These are phyloP conservation scores for Corvus hawaiiensis DNA, from an alignment of 2,113 vertebrate species.

Conservation along the genomic window DNA sequence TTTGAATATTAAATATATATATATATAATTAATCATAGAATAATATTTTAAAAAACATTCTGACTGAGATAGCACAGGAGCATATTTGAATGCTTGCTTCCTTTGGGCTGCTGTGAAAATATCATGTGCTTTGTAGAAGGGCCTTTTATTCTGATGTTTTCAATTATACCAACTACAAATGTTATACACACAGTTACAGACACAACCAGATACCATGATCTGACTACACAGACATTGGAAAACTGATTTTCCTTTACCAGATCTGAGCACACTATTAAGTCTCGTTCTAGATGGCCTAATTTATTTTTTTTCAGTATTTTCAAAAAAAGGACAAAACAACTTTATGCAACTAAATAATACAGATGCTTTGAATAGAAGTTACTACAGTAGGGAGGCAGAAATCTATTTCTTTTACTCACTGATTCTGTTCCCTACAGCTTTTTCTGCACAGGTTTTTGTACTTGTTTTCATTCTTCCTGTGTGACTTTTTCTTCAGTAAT, in stretches of 20 bases:
- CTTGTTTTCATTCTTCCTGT: not conserved
- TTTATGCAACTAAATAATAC: not conserved
- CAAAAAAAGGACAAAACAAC: not conserved
- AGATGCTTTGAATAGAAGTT: not conserved
- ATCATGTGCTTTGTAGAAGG: not conserved
- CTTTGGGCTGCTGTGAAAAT: not conserved
- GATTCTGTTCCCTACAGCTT: not conserved
- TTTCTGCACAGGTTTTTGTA: not conserved
- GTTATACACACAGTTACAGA: not conserved
- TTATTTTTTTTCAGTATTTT: not conserved
- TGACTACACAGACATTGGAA: not conserved
- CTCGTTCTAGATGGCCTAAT: not conserved
- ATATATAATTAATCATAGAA: not conserved
- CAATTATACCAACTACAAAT: not conserved
- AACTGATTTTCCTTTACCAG: not conserved
- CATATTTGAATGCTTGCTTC: not conserved
- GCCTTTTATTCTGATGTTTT: not conserved
- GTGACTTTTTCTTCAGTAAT: not conserved
- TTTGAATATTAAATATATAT: not conserved
- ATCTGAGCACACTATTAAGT: not conserved
- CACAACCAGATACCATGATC: not conserved
- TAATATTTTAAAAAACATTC: not conserved
- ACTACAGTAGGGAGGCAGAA: not conserved
- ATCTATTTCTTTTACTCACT: not conserved
- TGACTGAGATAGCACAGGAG: not conserved